Conservation (phyloP, 2,888 invertebrate species). For the Tachina fera region DNA sequence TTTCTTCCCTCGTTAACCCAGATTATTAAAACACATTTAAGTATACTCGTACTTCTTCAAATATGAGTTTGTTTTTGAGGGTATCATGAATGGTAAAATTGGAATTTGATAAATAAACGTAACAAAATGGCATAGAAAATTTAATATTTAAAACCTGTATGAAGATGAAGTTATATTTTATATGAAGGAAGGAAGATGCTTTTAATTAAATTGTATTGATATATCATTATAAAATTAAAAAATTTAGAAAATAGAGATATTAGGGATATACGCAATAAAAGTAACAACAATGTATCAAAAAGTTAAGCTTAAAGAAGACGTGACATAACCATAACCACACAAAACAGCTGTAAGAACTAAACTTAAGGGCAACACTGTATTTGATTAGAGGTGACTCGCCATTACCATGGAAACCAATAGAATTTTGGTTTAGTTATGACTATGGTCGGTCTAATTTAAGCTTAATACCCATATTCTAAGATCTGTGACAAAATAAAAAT, state of each 20-base stretch:
- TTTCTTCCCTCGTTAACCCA: slow-evolving; percentile 9
- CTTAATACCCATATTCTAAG: too few species aligned
- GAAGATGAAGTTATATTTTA: neutral
- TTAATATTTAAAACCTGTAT: neutral
- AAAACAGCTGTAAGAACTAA: too few species aligned
- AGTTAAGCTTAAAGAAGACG: too few species aligned
- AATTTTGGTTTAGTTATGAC: neutral
- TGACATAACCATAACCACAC: too few species aligned
- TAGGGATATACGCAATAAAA: too few species aligned
- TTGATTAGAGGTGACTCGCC: too few species aligned
- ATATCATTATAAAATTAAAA: neutral
- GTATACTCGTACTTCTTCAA: neutral
- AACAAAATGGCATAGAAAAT: slow-evolving; percentile 56
- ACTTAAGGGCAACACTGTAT: too few species aligned
- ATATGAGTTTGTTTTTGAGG: neutral
- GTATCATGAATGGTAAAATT: neutral
- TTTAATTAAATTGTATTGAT: slow-evolving; percentile 32
- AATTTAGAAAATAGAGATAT: too few species aligned
- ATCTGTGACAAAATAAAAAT: too few species aligned
- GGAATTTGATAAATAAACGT: slow-evolving; percentile 54
- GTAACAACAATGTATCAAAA: too few species aligned
- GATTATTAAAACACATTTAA: slow-evolving; percentile 7
- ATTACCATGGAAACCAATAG: too few species aligned
- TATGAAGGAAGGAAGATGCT: slow-evolving; percentile 72
- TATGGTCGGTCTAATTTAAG: neutral